Conservation (phyloP, 2,113 vertebrate genomes). For the Grammomys dolichurus region DNA sequence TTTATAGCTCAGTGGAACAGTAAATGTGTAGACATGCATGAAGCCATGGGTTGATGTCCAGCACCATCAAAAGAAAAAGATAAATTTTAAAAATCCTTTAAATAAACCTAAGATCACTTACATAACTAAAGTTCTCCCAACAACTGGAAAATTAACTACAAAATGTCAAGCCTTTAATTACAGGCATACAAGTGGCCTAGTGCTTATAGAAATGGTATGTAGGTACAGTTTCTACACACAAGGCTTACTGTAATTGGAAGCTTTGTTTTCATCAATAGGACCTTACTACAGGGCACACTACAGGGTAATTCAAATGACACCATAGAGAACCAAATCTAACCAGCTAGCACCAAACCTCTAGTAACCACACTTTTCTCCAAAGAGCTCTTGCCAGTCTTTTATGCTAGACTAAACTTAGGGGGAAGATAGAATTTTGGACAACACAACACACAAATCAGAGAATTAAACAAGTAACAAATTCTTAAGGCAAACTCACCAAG, state of each 20-base stretch:
- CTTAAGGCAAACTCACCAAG: slow-evolving; percentile 25
- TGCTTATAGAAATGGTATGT: slow-evolving; percentile 66
- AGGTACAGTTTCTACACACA: slow-evolving; percentile 68
- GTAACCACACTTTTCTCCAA: neutral
- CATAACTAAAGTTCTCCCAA: slow-evolving; percentile 58
- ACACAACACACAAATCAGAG: slow-evolving; percentile 19
- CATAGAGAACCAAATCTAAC: slow-evolving; percentile 64
- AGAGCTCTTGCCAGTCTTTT: neutral
- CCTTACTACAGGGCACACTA: slow-evolving; percentile 73
- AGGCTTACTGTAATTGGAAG: slow-evolving; percentile 68
- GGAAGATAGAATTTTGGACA: neutral
- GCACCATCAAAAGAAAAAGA: neutral
- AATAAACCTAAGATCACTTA: slow-evolving; percentile 50
- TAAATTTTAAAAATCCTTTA: neutral
- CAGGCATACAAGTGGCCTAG: slow-evolving; percentile 59
- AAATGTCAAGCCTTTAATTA: slow-evolving; percentile 68
- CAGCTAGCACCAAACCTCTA: slow-evolving; percentile 26
- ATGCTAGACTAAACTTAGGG: neutral
- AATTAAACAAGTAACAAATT: neutral
- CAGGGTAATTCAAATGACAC: slow-evolving; percentile 71
- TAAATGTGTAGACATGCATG: neutral
- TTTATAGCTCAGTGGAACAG: neutral
- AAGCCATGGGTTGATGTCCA: neutral
- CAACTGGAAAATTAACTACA: slow-evolving; percentile 77
- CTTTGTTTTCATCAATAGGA: slow-evolving; percentile 76